Evolutionary conservation across 1,140 invertebrate species (phyloP), one percentile per base, ranked within the genome.

Genomic region (Scylla paramamosain): DNA sequence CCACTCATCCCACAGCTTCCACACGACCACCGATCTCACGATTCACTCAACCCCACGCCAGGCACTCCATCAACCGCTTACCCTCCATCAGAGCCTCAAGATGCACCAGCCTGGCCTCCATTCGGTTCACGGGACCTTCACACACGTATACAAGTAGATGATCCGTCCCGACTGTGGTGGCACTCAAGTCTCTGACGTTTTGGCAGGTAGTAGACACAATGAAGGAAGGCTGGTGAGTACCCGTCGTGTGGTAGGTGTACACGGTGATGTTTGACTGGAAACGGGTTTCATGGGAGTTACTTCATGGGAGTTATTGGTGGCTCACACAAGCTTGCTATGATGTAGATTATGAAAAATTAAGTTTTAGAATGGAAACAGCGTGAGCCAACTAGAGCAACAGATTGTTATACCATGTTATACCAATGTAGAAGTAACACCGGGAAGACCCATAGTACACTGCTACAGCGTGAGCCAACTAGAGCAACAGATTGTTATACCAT

Each of bases 101-200:
- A 16, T 84, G n/a, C 12, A 93, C 39, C 3, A 93, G 4, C 32
- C 83, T 86, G 14, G 82, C 84, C 29, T 93, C 92, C 28, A 93
- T 14, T 1, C 25, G 48, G 84, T 59, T 87, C 7, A 93, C 92
- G 7, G 82, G n/a, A n/a, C 28, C 84, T 6, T 31, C 28, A 52
- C 92, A 93, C 25, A 93, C 48, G 28, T 93, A 93, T 4, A 86
- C 10, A 16, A 93, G n/a, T 12, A 86, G 25, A n/a, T 87, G 86
- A 48, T 48, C 28, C 31, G n/a, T 7, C 1, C 45, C 83, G 2
- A 84, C 29, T 4, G 0, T 14, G 1, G 86, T 31, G 31, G 45
- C 92, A 29, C 16, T 20, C 12, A 93, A 12, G 84, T 84, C 82
- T 6, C 45, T 7, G 20, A 93, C 46, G 25, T 45, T 14, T 0